Evolutionary conservation across 2,888 invertebrate genomes (phyloP), one percentile per base, ranked within the genome.

Genomic region (Cosmorhoe ocellata): DNA sequence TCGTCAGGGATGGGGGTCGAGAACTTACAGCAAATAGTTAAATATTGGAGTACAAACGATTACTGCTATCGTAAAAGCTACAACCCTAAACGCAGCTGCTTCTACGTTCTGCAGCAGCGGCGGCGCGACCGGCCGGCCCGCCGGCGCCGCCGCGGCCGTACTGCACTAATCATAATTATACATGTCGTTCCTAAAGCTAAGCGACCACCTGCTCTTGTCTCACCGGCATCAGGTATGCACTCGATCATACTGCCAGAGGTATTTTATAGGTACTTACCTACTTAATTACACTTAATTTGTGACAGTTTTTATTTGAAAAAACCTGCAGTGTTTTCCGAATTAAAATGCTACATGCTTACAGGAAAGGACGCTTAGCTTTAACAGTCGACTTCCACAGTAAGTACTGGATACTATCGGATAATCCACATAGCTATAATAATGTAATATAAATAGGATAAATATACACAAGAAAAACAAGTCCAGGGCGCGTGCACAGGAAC

Each of bases 41-140:
- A 40, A 40, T 40, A 41, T 5, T 26, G 13, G 26, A 33, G 13
- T 33, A 42, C 41, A 33, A 32, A 26, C 10, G 26, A 42, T 13
- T 42, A 41, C 3, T 11, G 4, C 10, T 32, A 40, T 30, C 18
- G 18, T 26, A 28, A 22, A 31, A 18, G 30, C 30, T 40, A 40
- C 40, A 11, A 18, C 24, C n/a, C 24, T 27, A 10, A 39, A 40
- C 10, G 30, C 30, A 40, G 33, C 26, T 24, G 31, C 31, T 22
- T 41, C 12, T 31, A 41, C 11, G 10, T 2, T n/a, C 7, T 3
- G 27, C n/a, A 28, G n/a, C 18, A 28, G 28, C 10, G 10, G n/a
- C 28, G 10, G n/a, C 2, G n/a, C 2, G 9, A 9, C 3, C 18
- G 4, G 18, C 18, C 18, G 18, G 3, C 18, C 18, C 18, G 3